Conservation (phyloP, 2,797 vertebrate species). For the Schizothorax lantsangensis region DNA sequence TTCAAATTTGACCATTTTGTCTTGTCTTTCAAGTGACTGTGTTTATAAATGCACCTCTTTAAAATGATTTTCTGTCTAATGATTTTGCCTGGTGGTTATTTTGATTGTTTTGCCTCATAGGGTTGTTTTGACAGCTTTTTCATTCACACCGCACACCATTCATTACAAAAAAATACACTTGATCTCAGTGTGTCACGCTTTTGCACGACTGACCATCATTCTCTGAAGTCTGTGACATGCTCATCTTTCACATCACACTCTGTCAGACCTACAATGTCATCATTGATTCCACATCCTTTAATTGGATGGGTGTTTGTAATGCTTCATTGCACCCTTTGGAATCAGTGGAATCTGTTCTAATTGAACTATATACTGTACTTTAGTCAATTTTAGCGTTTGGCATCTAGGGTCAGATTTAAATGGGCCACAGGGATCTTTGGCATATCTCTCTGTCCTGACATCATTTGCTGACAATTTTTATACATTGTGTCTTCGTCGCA, state of each 20-base stretch:
- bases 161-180: slow-evolving; percentile 24
- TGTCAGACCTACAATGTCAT: slow-evolving; percentile 16
- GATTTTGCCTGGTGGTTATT: neutral
- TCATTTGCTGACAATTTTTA: slow-evolving; percentile 13
- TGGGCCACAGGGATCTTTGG: neutral
- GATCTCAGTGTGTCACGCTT: slow-evolving; percentile 23
- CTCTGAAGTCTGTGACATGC: neutral
- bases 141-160: slow-evolving; percentile 38
- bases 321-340: slow-evolving; percentile 7
- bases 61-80: slow-evolving; percentile 6
- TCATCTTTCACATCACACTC: slow-evolving; percentile 24
- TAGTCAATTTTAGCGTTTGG: neutral
- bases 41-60: slow-evolving; percentile 19
- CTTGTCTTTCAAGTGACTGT: neutral
- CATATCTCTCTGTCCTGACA: neutral
- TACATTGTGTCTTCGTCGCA: neutral
- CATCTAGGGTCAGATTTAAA: neutral
- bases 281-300: slow-evolving; percentile 5
- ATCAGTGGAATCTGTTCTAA: neutral
- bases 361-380: neutral
- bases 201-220: slow-evolving; percentile 1
- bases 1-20: neutral
- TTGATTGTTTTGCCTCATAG: slow-evolving; percentile 13
- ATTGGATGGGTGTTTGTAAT: slow-evolving; percentile 15
- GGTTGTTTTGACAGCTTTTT: slow-evolving; percentile 26